phyloP scores from a whole-genome alignment of 92 coral and sea anemone genomes.

The Nematostella vectensis region DNA sequence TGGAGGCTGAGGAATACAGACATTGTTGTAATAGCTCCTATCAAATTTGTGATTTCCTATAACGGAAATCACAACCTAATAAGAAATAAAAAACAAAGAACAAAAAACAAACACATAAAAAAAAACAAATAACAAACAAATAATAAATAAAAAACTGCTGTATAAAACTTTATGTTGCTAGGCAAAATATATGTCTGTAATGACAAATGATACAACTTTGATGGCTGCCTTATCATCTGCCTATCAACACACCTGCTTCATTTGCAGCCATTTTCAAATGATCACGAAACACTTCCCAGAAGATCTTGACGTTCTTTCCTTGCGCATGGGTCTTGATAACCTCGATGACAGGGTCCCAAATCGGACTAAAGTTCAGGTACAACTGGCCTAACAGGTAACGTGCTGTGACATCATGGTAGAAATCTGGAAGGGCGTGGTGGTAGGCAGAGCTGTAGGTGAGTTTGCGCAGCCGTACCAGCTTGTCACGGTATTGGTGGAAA shows the following conservation, averaged over 20 bases:
- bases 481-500: conserved; percentile 70
- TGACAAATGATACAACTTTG: too few species aligned
- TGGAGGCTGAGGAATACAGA: too few species aligned
- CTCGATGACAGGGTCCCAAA: conserved; percentile 78
- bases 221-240: too few species aligned
- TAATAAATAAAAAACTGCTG: too few species aligned
- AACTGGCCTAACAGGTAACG: conserved; percentile 68
- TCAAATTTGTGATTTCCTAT: too few species aligned
- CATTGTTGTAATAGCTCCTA: too few species aligned
- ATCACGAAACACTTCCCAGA: conserved; percentile 68
- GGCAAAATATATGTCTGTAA: too few species aligned
- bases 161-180: too few species aligned
- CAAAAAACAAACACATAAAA: too few species aligned
- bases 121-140: too few species aligned
- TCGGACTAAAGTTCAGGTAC: conserved; percentile 74
- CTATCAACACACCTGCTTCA: conserved; percentile 46
- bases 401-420: conserved; percentile 43
- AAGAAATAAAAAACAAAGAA: too few species aligned
- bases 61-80: too few species aligned
- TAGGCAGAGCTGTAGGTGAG: conserved; percentile 46
- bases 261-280: conserved; percentile 42
- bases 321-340: conserved; percentile 52
- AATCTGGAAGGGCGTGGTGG: conserved; percentile 39
- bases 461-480: conserved; percentile 65
- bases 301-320: conserved; percentile 46